Percentiles rank a stretch among this genome's conserved stretches.
Evolutionary conservation across 2,888 invertebrate genomes (phyloP).

Genomic region (Aquatica leii): DNA sequence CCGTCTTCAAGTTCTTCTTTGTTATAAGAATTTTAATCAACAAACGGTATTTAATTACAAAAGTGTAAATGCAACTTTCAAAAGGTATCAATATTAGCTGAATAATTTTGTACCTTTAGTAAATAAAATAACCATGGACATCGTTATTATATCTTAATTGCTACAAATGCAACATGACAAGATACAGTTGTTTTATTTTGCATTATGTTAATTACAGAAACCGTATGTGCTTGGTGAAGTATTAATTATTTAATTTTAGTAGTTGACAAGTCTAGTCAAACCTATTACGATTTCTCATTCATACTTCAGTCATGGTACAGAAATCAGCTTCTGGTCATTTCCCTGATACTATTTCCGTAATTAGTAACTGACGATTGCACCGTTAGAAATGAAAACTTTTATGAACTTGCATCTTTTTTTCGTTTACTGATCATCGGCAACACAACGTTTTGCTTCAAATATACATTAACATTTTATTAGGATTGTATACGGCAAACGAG

Average conservation of each 20-base stretch:
- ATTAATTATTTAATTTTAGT: conserved; percentile 9
- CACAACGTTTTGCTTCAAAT: neutral
- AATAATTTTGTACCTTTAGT: too few relatives aligned
- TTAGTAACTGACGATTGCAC: conserved; percentile 27
- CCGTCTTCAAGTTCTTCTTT: too few relatives aligned
- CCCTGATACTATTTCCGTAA: conserved; percentile 29
- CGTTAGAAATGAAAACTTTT: conserved; percentile 31
- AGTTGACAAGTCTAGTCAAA: conserved; percentile 12
- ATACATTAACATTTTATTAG: conserved; percentile 4
- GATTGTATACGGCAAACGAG: neutral
- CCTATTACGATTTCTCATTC: conserved; percentile 31
- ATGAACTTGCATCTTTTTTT: conserved; percentile 24
- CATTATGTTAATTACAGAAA: conserved; percentile 22
- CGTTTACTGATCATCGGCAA: conserved; percentile 7
- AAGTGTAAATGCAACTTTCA: too few relatives aligned
- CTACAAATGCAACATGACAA: too few relatives aligned
- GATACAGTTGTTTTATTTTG: conserved; percentile 10
- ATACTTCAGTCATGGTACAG: conserved; percentile 34
- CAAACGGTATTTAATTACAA: too few relatives aligned
- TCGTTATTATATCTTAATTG: too few relatives aligned
- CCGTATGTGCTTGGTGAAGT: conserved; percentile 1
- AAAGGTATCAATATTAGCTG: too few relatives aligned
- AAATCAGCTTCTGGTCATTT: conserved; percentile 28
- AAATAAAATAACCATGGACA: too few relatives aligned
- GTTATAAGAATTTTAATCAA: too few relatives aligned